Evolutionary conservation across 2,888 invertebrate genomes (phyloP).

Genomic region (Belgica antarctica): DNA sequence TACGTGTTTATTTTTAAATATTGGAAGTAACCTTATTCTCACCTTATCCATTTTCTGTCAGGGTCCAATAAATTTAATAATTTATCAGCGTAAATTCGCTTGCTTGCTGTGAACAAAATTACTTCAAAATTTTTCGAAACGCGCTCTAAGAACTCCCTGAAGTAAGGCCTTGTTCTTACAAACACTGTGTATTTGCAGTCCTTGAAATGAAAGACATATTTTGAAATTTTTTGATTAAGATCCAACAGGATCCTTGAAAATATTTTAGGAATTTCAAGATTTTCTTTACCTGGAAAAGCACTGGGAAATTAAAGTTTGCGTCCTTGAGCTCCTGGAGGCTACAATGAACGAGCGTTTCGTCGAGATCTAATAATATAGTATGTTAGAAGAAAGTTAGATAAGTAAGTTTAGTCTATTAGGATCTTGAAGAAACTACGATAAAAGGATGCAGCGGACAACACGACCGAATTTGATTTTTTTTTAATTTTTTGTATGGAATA

Average conservation of each 20-base stretch:
- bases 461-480: no score
- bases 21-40: slow-evolving; percentile 8
- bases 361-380: no score
- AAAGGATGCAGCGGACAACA: no score
- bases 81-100: slow-evolving; percentile 91
- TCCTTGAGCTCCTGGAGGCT: slow-evolving; percentile 87
- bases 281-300: slow-evolving; percentile 68
- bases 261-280: background rate
- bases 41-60: slow-evolving; percentile 74
- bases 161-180: slow-evolving; percentile 87
- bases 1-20: background rate
- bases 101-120: slow-evolving; percentile 92
- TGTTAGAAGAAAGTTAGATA: no score
- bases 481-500: no score
- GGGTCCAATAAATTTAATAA: slow-evolving; percentile 89
- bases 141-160: slow-evolving; percentile 86
- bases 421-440: no score
- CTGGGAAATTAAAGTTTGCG: slow-evolving; percentile 91
- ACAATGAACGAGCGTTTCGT: slow-evolving; percentile 95
- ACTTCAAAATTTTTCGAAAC: slow-evolving; percentile 87
- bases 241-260: no score
- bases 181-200: slow-evolving; percentile 83
- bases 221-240: no score
- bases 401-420: no score
- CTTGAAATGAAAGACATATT: no score